phyloP scores from a whole-genome alignment of 1,140 invertebrate species.

The Zaprionus lachaisei region DNA sequence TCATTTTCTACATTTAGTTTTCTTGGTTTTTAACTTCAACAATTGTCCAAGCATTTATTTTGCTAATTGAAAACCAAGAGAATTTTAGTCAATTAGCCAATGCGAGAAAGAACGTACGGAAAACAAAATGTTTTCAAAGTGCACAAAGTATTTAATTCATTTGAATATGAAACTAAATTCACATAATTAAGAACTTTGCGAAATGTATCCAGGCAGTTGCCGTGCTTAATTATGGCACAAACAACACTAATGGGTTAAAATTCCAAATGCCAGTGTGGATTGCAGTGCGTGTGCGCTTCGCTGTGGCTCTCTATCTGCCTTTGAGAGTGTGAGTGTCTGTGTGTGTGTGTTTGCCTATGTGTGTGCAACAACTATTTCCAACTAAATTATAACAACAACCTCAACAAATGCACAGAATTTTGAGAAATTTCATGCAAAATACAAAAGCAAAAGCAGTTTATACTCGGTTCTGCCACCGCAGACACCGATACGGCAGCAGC shows the following conservation, averaged over 20 bases:
- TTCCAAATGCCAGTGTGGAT: slow-evolving; percentile 18
- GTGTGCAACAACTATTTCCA: slow-evolving; percentile 70
- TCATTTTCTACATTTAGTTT: background rate
- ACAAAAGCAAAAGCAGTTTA: slow-evolving; percentile 63
- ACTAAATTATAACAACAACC: slow-evolving; percentile 80
- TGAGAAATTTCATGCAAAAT: slow-evolving; percentile 80
- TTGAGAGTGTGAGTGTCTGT: slow-evolving; percentile 14
- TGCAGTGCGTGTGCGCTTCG: slow-evolving; percentile 11
- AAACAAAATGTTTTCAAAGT: background rate
- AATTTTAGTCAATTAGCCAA: too few relatives aligned
- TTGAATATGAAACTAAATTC: background rate
- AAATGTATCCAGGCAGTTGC: background rate
- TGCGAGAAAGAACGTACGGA: too few relatives aligned
- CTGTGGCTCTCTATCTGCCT: background rate
- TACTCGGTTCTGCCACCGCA: slow-evolving; percentile 48
- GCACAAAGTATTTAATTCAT: background rate
- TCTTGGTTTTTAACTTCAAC: background rate
- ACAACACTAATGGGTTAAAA: slow-evolving; percentile 68
- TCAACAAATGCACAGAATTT: slow-evolving; percentile 74
- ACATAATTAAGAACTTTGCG: background rate
- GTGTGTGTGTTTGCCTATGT: slow-evolving; percentile 10
- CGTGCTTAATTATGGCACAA: slow-evolving; percentile 8
- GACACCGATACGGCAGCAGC: slow-evolving; percentile 14
- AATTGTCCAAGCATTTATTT: too few relatives aligned
- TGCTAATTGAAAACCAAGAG: too few relatives aligned